Conservation (phyloP, 2,888 invertebrate genomes). For the Andrena flavipes region DNA sequence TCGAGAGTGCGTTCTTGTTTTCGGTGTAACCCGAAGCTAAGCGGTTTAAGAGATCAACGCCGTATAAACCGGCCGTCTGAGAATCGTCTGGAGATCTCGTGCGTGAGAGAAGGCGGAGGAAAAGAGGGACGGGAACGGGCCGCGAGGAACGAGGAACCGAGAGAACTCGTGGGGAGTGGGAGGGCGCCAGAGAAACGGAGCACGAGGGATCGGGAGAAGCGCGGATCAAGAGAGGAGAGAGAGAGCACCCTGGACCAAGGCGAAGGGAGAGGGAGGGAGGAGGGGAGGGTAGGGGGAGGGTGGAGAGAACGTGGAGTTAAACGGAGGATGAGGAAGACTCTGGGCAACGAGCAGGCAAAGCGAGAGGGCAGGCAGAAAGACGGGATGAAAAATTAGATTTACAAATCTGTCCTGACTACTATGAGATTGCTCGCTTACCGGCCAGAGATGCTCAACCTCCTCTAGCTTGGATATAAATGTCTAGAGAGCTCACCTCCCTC, state of each 20-base stretch:
- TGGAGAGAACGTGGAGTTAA: conserved; percentile 46
- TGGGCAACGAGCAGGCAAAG: conserved; percentile 63
- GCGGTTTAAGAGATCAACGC: conserved; percentile 84
- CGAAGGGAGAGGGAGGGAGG: conserved; percentile 23
- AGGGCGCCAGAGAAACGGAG: conserved; percentile 49
- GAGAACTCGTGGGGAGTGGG: conserved; percentile 11
- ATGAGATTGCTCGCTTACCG: conserved; percentile 76
- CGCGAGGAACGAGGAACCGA: conserved; percentile 7
- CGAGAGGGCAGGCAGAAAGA: conserved; percentile 70
- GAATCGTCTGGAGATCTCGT: conserved; percentile 78
- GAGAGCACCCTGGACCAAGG: conserved; percentile 26
- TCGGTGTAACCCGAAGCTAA: conserved; percentile 85
- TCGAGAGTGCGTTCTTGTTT: conserved; percentile 83
- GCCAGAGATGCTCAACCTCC: conserved; percentile 67
- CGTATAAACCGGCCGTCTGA: conserved; percentile 80
- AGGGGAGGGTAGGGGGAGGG: conserved; percentile 7
- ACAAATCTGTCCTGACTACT: conserved; percentile 82
- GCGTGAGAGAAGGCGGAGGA: conserved; percentile 61
- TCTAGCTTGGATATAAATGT: conserved; percentile 47
- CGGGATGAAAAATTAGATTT: conserved; percentile 83
- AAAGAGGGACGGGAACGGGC: conserved; percentile 17
- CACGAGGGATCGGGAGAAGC: conserved; percentile 20
- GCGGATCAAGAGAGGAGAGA: conserved; percentile 39
- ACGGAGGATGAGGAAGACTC: conserved; percentile 58
- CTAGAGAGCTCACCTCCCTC: neutral